Evolutionary conservation across 2,113 vertebrate genomes (phyloP).

Genomic region (Pelusios castaneus): DNA sequence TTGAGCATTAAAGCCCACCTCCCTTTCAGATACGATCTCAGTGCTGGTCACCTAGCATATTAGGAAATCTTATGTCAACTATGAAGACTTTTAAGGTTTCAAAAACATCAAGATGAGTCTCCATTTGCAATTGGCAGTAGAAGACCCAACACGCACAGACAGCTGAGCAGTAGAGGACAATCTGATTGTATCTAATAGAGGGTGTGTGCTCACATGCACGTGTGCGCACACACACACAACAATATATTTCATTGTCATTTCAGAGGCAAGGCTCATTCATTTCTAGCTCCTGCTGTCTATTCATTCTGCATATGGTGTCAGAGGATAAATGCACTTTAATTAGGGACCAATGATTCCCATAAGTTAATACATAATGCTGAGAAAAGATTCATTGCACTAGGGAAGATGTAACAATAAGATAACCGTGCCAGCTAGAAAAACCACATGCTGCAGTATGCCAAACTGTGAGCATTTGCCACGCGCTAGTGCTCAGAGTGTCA

Average conservation of each 20-base stretch:
- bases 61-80: slow-evolving; percentile 1
- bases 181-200: neutral
- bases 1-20: neutral
- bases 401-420: neutral
- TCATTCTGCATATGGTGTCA: fast-evolving
- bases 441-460: neutral
- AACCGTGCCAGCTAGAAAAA: fast-evolving
- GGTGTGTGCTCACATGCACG: fast-evolving
- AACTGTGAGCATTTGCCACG: neutral
- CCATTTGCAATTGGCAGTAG: neutral
- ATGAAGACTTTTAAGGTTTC: fast-evolving
- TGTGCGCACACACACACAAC: neutral
- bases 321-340: neutral
- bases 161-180: fast-evolving
- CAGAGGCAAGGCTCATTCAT: neutral
- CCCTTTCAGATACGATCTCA: fast-evolving
- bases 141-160: neutral
- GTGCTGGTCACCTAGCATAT: neutral
- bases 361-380: fast-evolving
- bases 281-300: neutral
- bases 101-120: slow-evolving; percentile 45
- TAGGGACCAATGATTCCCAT: neutral
- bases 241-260: neutral
- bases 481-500: neutral
- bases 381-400: neutral